These are phyloP conservation scores for Xenentodon cancila DNA, from an alignment of 2,797 vertebrate genomes.

Conservation along the genomic window DNA sequence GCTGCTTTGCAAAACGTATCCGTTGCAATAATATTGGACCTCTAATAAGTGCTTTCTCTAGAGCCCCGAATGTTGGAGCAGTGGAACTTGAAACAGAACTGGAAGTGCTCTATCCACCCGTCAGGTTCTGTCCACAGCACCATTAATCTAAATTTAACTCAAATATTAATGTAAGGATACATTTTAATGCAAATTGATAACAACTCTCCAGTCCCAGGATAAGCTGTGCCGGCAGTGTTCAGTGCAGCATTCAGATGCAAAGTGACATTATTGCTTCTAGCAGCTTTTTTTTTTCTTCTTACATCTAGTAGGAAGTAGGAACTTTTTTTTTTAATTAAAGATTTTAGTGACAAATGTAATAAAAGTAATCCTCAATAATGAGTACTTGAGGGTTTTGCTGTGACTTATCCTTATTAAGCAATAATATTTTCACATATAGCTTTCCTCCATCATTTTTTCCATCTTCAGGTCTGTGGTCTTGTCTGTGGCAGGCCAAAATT, in stretches of 20 bases:
- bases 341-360: too few species aligned
- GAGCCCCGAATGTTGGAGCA: background rate
- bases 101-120: background rate
- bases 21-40: too few species aligned
- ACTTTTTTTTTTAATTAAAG: constrained; percentile 10
- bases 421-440: too few species aligned
- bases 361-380: too few species aligned
- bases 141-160: constrained; percentile 41
- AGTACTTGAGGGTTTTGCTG: background rate
- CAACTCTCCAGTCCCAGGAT: constrained; percentile 36
- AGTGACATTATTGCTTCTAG: constrained; percentile 73
- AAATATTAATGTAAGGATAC: constrained; percentile 68
- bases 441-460: too few species aligned
- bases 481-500: too few species aligned
- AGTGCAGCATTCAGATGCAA: constrained; percentile 66
- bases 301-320: constrained; percentile 24
- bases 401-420: too few species aligned
- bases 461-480: too few species aligned
- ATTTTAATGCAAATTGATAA: constrained; percentile 57
- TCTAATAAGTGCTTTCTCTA: too few species aligned
- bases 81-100: background rate
- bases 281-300: constrained; percentile 59
- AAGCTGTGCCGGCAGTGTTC: constrained; percentile 50
- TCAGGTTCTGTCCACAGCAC: constrained; percentile 19
- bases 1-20: too few species aligned